phyloP scores from a whole-genome alignment of 2,113 vertebrate species.

The Cariama cristata region DNA sequence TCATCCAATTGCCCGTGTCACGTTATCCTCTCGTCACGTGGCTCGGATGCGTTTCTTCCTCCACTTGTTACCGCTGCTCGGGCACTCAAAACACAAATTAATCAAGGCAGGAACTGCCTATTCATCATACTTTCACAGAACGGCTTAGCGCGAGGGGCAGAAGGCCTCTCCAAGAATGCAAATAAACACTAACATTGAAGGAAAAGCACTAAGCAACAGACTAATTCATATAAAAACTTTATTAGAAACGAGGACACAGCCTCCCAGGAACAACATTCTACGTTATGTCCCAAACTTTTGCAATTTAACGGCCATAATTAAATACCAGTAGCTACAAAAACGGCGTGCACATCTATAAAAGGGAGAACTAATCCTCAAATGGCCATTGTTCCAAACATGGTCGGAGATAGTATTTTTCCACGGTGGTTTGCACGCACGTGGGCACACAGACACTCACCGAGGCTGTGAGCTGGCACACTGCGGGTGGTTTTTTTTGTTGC shows the following conservation, averaged over 20 bases:
- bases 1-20: background rate
- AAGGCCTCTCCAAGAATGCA: background rate
- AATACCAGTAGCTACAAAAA: background rate
- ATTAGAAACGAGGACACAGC: background rate
- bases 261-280: background rate
- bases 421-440: fast-evolving
- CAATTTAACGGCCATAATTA: background rate
- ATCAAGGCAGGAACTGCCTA: background rate
- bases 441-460: fast-evolving
- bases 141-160: background rate
- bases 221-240: background rate
- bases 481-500: too few relatives aligned
- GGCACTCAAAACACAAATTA: background rate
- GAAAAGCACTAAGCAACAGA: background rate
- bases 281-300: background rate
- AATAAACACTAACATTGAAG: background rate
- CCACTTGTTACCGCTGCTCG: background rate
- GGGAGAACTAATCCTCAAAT: background rate
- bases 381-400: fast-evolving
- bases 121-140: too few relatives aligned
- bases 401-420: background rate
- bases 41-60: background rate
- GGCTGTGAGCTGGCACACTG: fast-evolving
- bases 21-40: fast-evolving
- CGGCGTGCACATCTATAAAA: background rate